Evolutionary conservation across 2,113 vertebrate species (phyloP).

Genomic region (Ctenodactylus gundi): DNA sequence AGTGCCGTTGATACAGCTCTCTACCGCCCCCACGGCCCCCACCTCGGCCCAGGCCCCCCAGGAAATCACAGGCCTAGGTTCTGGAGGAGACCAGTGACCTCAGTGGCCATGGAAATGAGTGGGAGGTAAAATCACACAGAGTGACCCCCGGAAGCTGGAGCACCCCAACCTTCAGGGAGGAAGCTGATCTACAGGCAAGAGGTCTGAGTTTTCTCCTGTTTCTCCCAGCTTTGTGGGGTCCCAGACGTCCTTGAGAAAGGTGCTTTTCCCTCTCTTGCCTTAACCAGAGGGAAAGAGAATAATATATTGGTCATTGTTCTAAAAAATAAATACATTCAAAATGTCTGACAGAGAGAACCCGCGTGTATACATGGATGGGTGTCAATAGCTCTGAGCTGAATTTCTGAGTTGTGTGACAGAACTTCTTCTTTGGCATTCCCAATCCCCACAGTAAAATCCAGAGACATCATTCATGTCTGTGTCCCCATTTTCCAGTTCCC

Average conservation of each 20-base stretch:
- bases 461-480: background rate
- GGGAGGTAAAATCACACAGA: background rate
- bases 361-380: background rate
- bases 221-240: background rate
- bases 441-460: background rate
- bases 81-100: background rate
- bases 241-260: background rate
- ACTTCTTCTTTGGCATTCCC: background rate
- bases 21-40: background rate
- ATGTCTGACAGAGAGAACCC: background rate
- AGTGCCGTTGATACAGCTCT: background rate
- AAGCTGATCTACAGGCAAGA: background rate
- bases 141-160: background rate
- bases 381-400: background rate
- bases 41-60: rapidly evolving
- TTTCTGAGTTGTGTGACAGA: background rate
- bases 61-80: background rate
- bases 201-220: background rate
- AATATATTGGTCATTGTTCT: background rate
- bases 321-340: constrained; percentile 59
- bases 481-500: background rate
- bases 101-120: background rate
- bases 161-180: background rate
- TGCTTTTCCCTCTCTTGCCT: background rate
- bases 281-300: background rate